phyloP scores from a whole-genome alignment of 2,888 invertebrate genomes.

The Odontomyia ornata region DNA sequence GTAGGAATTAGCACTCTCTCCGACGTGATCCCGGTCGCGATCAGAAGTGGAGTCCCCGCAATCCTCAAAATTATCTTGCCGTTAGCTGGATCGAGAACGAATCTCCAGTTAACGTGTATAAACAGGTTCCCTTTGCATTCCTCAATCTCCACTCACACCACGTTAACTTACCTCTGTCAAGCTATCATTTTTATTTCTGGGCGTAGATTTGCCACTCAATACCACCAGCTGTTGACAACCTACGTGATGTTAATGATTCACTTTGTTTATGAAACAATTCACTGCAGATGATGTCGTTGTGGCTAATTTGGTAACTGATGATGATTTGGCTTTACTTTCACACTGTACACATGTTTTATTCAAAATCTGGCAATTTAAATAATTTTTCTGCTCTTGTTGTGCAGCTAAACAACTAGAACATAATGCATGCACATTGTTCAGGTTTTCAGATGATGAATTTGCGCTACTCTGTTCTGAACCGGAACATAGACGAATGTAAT shows the following conservation, averaged over 20 bases:
- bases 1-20: no score
- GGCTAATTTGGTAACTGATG: slow-evolving; percentile 54
- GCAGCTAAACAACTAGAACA: slow-evolving; percentile 65
- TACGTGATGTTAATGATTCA: slow-evolving; percentile 60
- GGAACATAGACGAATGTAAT: slow-evolving; percentile 79
- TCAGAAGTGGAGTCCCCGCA: no score
- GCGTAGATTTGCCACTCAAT: slow-evolving; percentile 35
- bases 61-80: no score
- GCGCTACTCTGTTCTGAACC: slow-evolving; percentile 62
- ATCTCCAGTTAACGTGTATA: no score
- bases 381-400: slow-evolving; percentile 60
- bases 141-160: no score
- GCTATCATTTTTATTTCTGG: no score
- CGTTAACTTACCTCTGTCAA: no score
- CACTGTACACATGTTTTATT: slow-evolving; percentile 65
- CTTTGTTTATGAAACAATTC: slow-evolving; percentile 63
- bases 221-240: slow-evolving; percentile 26
- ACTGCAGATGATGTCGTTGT: slow-evolving; percentile 56
- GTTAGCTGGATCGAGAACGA: no score
- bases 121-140: no score
- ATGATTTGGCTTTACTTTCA: slow-evolving; percentile 59
- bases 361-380: slow-evolving; percentile 58
- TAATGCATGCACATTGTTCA: slow-evolving; percentile 59
- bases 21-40: no score
- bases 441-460: slow-evolving; percentile 63